Evolutionary conservation across 2,888 invertebrate species (phyloP).

Genomic region (Drosophila longiperda): DNA sequence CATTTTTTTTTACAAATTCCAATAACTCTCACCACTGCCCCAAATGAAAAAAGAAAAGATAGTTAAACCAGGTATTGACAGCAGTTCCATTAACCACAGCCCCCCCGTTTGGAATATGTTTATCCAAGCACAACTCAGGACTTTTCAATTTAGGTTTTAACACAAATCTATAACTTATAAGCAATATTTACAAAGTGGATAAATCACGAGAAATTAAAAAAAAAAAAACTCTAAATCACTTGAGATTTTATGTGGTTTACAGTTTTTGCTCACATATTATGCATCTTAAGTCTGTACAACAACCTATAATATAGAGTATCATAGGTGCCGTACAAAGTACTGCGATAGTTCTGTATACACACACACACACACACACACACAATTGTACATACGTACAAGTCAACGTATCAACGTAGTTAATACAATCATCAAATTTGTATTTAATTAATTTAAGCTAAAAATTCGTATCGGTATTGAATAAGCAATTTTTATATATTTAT

Average conservation of each 20-base stretch:
- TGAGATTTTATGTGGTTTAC: conserved; percentile 46
- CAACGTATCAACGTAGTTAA: conserved; percentile 62
- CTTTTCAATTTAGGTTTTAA: conserved; percentile 55
- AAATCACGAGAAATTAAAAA: neutral
- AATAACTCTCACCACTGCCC: conserved; percentile 12
- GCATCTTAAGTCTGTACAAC: conserved; percentile 40
- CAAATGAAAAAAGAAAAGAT: neutral
- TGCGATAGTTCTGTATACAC: conserved; percentile 51
- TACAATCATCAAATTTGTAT: conserved; percentile 49
- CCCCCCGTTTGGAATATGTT: conserved; percentile 10
- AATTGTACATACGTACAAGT: conserved; percentile 59
- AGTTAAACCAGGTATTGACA: conserved; percentile 14
- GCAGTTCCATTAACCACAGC: neutral
- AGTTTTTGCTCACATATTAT: conserved; percentile 50
- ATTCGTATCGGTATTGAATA: conserved; percentile 28
- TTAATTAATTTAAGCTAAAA: conserved; percentile 27
- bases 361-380: conserved; percentile 7
- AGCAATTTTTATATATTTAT: conserved; percentile 64
- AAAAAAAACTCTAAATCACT: conserved; percentile 56
- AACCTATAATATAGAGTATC: conserved; percentile 42
- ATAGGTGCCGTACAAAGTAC: conserved; percentile 80
- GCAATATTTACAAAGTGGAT: conserved; percentile 53
- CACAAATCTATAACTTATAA: conserved; percentile 54
- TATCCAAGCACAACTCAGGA: conserved; percentile 73
- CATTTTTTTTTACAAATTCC: neutral